Evolutionary conservation across 2,888 invertebrate genomes (phyloP).

Genomic region (Heteromurus nitidus): DNA sequence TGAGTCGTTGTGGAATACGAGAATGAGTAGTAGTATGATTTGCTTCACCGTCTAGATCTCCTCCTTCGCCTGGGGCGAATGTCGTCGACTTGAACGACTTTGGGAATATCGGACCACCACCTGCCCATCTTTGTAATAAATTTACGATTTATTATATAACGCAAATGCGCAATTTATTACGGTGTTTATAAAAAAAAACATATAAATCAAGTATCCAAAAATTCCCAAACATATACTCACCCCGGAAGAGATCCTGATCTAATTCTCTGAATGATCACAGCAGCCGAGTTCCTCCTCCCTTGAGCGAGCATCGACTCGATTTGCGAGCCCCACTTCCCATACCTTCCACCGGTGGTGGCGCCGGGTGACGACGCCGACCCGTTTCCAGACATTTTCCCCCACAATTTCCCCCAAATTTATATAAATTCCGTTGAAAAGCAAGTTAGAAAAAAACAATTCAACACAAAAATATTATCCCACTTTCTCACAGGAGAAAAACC

Average conservation of each 20-base stretch:
- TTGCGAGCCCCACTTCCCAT: conserved; percentile 73
- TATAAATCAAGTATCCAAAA: not conserved
- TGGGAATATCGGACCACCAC: conserved; percentile 55
- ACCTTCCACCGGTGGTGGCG: not conserved
- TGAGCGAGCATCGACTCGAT: conserved; percentile 74
- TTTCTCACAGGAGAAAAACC: not conserved
- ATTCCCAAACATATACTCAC: too few relatives aligned
- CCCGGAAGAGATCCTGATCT: conserved; percentile 67
- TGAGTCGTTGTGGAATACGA: conserved; percentile 9
- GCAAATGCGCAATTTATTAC: not conserved
- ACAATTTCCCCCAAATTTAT: not conserved
- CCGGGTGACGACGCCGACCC: not conserved
- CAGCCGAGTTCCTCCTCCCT: conserved; percentile 65
- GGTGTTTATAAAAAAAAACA: not conserved
- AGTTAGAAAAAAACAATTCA: too few relatives aligned
- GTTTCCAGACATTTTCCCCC: conserved; percentile 1
- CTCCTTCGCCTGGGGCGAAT: conserved; percentile 46
- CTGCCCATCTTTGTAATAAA: conserved; percentile 60
- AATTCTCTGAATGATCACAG: conserved; percentile 60
- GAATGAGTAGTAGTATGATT: not conserved
- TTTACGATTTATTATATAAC: not conserved
- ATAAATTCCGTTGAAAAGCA: too few relatives aligned
- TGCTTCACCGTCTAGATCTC: conserved; percentile 21
- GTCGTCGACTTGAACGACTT: conserved; percentile 41
- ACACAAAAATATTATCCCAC: too few relatives aligned